These are phyloP conservation scores for Entomyzon cyanotis DNA, from an alignment of 2,113 vertebrate genomes.

Conservation along the genomic window DNA sequence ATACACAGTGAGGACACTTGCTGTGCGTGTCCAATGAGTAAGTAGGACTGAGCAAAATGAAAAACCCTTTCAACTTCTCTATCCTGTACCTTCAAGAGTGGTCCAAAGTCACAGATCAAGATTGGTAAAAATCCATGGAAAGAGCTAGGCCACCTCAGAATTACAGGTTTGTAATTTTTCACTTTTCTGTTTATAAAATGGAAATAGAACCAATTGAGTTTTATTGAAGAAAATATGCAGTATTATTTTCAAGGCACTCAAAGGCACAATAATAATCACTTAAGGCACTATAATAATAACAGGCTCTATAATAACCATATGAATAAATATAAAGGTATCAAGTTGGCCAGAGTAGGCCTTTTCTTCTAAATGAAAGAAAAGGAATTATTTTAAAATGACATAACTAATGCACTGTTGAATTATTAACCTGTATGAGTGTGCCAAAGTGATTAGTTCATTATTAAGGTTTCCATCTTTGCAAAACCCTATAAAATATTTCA, in stretches of 20 bases:
- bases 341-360: background rate
- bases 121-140: accelerated
- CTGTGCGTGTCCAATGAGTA: accelerated
- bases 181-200: background rate
- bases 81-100: background rate
- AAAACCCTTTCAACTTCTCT: background rate
- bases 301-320: background rate
- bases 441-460: background rate
- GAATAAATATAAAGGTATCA: background rate
- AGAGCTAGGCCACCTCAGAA: background rate
- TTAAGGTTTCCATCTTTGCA: background rate
- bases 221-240: background rate
- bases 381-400: background rate
- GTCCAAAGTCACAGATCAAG: background rate
- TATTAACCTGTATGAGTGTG: background rate
- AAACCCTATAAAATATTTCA: background rate
- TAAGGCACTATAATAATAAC: background rate
- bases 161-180: background rate
- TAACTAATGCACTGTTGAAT: slow-evolving; percentile 19
- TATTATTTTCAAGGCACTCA: background rate
- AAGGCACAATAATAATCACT: background rate
- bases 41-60: background rate
- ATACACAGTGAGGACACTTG: background rate
- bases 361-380: background rate
- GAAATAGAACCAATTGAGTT: background rate